Evolutionary conservation across 2,888 invertebrate species (phyloP).

Genomic region (Aradus depressus): DNA sequence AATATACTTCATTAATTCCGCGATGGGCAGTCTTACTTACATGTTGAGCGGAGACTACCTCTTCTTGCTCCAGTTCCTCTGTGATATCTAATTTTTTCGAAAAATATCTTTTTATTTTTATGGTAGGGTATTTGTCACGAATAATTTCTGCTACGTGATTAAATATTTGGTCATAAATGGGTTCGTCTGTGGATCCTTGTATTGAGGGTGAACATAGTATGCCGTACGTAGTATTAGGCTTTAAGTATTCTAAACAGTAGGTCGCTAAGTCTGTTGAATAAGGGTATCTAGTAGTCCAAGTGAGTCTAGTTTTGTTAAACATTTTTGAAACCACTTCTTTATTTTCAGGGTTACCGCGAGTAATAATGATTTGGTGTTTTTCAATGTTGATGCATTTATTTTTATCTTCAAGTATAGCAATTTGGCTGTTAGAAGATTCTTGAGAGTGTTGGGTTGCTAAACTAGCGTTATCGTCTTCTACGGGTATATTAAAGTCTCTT

Average conservation of each 20-base stretch:
- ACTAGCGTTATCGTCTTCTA: background rate
- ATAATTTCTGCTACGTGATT: background rate
- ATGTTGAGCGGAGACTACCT: background rate
- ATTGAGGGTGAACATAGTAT: background rate
- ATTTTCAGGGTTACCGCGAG: constrained; percentile 1
- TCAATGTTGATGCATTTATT: constrained; percentile 1
- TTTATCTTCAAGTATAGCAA: background rate
- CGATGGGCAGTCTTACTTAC: background rate
- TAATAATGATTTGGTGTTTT: constrained; percentile 2
- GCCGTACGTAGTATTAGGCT: constrained; percentile 3
- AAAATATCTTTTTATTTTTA: constrained; percentile 5
- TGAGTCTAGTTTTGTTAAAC: background rate
- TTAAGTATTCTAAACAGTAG: background rate
- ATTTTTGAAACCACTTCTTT: background rate
- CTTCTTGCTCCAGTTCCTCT: background rate
- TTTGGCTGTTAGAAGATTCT: background rate
- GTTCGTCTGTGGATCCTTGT: background rate
- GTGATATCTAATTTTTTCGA: background rate
- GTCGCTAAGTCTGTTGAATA: background rate
- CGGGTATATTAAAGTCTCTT: background rate
- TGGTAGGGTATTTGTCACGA: background rate
- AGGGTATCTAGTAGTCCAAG: background rate
- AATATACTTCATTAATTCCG: constrained; percentile 4
- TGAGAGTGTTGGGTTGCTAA: constrained; percentile 5
- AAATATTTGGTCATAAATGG: constrained; percentile 1